These are phyloP conservation scores for Vidua chalybeata DNA, from an alignment of 2,113 vertebrate species.

Conservation along the genomic window DNA sequence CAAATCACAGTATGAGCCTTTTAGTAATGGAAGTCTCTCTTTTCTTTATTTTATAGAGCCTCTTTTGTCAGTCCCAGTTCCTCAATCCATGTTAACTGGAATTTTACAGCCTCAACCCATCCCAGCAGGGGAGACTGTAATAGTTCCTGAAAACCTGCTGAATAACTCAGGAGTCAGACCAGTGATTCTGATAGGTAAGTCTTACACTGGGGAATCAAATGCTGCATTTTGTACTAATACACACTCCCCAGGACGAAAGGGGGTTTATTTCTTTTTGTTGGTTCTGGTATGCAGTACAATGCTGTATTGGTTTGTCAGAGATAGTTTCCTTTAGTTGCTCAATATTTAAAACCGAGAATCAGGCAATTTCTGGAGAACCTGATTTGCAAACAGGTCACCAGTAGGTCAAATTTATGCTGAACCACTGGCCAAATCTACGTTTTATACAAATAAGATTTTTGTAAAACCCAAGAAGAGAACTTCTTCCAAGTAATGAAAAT, in stretches of 20 bases:
- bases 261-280: neutral
- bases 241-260: neutral
- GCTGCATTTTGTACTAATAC: neutral
- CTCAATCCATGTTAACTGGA: slow-evolving; percentile 81
- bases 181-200: slow-evolving; percentile 95
- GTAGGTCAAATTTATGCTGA: neutral
- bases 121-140: slow-evolving; percentile 92
- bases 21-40: slow-evolving; percentile 45
- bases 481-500: neutral
- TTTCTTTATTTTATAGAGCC: slow-evolving; percentile 79
- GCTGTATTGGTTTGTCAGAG: neutral
- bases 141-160: slow-evolving; percentile 95
- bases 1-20: slow-evolving; percentile 70
- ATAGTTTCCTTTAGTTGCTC: neutral
- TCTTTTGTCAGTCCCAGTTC: slow-evolving; percentile 80
- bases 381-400: neutral
- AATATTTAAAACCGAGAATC: neutral
- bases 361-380: neutral
- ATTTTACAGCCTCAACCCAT: slow-evolving; percentile 94
- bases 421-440: neutral
- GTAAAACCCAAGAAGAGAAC: neutral
- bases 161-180: slow-evolving; percentile 92
- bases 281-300: neutral
- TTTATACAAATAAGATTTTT: neutral
- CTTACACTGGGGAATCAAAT: neutral